Evolutionary conservation across 2,888 invertebrate species (phyloP), one percentile per base, ranked within the genome.

Genomic region (Clostera curtula): DNA sequence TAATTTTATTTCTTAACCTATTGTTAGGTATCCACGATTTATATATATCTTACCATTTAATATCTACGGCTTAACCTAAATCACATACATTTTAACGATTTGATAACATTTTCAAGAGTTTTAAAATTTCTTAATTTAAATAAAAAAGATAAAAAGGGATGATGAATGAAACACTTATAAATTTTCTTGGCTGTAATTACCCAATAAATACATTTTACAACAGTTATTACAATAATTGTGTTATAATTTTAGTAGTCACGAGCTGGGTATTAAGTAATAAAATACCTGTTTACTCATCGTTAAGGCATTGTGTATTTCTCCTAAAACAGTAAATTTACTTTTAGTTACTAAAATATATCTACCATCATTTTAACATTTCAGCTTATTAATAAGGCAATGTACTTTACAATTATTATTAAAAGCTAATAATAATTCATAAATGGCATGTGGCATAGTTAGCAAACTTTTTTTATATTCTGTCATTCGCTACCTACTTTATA

Each of bases 131-230:
- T n/a, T n/a, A n/a, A n/a, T n/a, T n/a, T 31, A 29, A 42, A 43
- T 32, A 56, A 61, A 55, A n/a, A n/a, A n/a, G n/a, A n/a, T n/a
- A n/a, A n/a, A n/a, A n/a, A n/a, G n/a, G n/a, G n/a, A n/a, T n/a
- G n/a, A n/a, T n/a, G n/a, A n/a, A n/a, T 51, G 54, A 50, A 48
- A 52, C 36, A 45, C 38, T 31, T 7, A 33, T 31, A 57, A 21
- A 64, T 64, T 67, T 70, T 62, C 62, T 67, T 67, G 61, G 61
- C 66, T 74, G 68, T 75, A 74, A 68, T 57, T 68, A 76, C 76
- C 49, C 49, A 83, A 83, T 83, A 84, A 84, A 84, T 83, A 84
- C 76, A 82, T 76, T 76, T 71, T 72, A 75, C 75, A 80, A 77
- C 75, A 79, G 67, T 70, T 74, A 74, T 72, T 69, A 63, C 62